Conservation (phyloP, 2,888 invertebrate genomes). For the Zaprionus bogoriensis region DNA sequence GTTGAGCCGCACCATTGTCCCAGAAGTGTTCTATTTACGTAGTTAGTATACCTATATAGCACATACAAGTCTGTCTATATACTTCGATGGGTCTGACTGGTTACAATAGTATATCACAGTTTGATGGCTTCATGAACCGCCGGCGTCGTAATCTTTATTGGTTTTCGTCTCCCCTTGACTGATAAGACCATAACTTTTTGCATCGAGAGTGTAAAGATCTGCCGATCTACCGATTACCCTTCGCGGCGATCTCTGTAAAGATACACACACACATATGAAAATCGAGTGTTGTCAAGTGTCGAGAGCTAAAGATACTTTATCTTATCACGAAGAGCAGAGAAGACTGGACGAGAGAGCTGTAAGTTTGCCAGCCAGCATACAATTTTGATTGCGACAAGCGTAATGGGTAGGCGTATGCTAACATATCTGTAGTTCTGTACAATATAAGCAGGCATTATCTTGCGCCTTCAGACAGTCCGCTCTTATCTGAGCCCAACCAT, state of each 20-base stretch:
- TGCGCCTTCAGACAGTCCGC: constrained; percentile 2
- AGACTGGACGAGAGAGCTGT: background rate
- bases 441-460: constrained; percentile 10
- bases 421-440: constrained; percentile 19
- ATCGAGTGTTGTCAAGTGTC: constrained; percentile 23
- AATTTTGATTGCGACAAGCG: constrained; percentile 1
- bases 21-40: background rate
- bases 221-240: background rate
- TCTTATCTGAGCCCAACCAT: constrained; percentile 28
- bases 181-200: constrained; percentile 46
- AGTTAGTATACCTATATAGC: background rate
- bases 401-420: constrained; percentile 19
- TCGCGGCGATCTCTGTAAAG: constrained; percentile 16
- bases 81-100: background rate
- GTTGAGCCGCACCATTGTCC: constrained; percentile 86
- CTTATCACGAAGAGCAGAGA: constrained; percentile 23
- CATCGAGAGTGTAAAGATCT: background rate
- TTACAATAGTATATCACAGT: constrained; percentile 60
- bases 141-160: constrained; percentile 36
- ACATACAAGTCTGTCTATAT: background rate
- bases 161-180: constrained; percentile 4
- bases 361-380: constrained; percentile 21
- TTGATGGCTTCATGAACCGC: constrained; percentile 31
- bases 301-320: constrained; percentile 6
- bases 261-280: constrained; percentile 5